Conservation (phyloP, 1,140 invertebrate species). For the Zaprionus inermis region DNA sequence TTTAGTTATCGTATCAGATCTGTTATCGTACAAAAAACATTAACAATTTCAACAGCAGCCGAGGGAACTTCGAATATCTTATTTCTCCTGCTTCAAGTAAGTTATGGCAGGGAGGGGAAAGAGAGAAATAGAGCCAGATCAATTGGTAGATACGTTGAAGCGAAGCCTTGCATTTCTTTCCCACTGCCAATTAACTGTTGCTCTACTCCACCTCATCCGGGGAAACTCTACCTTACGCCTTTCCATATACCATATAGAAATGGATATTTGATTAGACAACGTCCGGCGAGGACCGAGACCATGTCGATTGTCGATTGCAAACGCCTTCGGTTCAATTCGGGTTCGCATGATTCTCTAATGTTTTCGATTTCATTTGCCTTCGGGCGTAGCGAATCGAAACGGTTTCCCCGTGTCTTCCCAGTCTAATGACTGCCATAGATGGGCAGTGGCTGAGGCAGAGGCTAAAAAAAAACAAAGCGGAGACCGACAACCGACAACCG, state of each 20-base stretch:
- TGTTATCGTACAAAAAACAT: background rate
- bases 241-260: background rate
- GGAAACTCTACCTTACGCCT: background rate
- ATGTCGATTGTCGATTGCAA: too few relatives aligned
- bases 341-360: conserved; percentile 33
- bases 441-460: too few relatives aligned
- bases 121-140: background rate
- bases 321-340: background rate
- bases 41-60: too few relatives aligned
- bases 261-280: conserved; percentile 8
- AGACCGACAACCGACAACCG: conserved; percentile 22
- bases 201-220: background rate
- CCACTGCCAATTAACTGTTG: background rate
- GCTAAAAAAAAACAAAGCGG: conserved; percentile 40
- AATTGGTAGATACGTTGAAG: background rate
- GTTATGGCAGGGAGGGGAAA: too few relatives aligned
- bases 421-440: conserved; percentile 71
- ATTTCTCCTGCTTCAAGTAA: background rate
- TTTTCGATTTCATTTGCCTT: conserved; percentile 62
- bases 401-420: conserved; percentile 35
- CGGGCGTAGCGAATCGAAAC: conserved; percentile 47
- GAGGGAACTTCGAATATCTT: background rate
- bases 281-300: background rate
- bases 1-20: background rate
- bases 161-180: background rate